Evolutionary conservation across 2,113 vertebrate species (phyloP).

Genomic region (Vulpes ferrilata): DNA sequence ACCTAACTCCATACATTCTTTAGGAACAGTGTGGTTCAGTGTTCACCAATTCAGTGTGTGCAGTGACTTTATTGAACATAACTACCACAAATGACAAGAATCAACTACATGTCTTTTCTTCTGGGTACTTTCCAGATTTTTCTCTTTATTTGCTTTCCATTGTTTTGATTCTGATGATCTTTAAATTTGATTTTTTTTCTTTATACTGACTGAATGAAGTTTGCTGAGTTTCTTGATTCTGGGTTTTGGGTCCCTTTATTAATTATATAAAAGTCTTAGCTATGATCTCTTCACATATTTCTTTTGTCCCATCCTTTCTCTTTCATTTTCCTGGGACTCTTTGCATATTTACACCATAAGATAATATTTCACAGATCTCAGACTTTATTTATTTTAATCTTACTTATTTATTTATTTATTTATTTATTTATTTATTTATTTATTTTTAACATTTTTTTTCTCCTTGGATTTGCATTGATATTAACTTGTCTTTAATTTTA

Average conservation of each 20-base stretch:
- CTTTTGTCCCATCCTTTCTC: background rate
- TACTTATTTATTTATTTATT: background rate
- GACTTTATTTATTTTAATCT: background rate
- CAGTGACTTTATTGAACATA: background rate
- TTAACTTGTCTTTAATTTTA: background rate
- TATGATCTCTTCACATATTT: background rate
- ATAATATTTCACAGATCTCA: background rate
- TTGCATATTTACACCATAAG: background rate
- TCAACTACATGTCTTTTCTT: background rate
- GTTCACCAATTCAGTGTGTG: background rate
- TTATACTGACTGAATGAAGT: background rate
- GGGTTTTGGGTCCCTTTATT: background rate
- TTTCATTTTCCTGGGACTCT: background rate
- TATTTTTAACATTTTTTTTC: background rate
- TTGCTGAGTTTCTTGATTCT: background rate
- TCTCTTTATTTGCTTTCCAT: background rate
- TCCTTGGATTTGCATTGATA: background rate
- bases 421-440: background rate
- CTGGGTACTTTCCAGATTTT: background rate
- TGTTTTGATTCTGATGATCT: background rate
- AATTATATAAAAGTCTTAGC: background rate
- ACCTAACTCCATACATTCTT: background rate
- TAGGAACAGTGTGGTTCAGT: background rate
- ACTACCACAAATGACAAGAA: background rate
- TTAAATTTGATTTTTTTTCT: background rate